Conservation (phyloP, 2,888 invertebrate species). For the Geophilus truncorum region DNA sequence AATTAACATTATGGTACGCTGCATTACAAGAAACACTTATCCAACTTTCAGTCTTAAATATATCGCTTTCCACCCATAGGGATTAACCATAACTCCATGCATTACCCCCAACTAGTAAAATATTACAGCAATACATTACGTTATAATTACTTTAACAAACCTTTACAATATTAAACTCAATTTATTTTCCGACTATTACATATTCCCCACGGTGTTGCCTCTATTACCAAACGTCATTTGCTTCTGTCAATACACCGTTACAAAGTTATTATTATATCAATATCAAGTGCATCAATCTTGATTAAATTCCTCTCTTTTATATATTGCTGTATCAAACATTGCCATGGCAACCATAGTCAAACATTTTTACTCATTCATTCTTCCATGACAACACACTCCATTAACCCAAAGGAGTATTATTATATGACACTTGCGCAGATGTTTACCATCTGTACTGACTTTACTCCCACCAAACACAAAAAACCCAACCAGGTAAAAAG, state of each 20-base stretch:
- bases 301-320: constrained; percentile 1
- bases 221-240: not conserved
- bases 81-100: no score
- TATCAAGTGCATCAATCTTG: not conserved
- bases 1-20: no score
- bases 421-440: not conserved
- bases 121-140: not conserved
- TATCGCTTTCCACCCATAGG: no score
- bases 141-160: not conserved
- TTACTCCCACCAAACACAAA: not conserved
- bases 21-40: no score
- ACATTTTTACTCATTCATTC: not conserved
- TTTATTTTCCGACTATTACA: not conserved
- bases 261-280: not conserved
- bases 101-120: no score
- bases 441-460: not conserved
- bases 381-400: not conserved
- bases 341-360: not conserved
- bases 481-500: not conserved
- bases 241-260: not conserved
- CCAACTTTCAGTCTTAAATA: no score
- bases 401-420: not conserved
- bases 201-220: not conserved
- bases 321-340: not conserved
- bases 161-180: not conserved